Evolutionary conservation across 1,140 invertebrate species (phyloP), one percentile per base, ranked within the genome.

Genomic region (Lasioglossum baleicum): DNA sequence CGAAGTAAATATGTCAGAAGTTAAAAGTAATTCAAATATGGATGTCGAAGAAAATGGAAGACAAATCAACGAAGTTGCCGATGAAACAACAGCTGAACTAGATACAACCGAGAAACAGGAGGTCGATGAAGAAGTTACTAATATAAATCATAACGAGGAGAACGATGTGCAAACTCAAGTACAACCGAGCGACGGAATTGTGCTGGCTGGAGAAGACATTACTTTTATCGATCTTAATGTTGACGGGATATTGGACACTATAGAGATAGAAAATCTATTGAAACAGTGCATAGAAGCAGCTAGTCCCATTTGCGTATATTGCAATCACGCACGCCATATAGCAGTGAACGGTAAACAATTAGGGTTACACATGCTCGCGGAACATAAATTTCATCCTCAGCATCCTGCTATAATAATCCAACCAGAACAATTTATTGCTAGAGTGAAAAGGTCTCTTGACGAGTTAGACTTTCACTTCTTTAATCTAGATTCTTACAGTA

Each of bases 341-440:
- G 96, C 96, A 3, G 96, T 97, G 0, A 96, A 97, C 90, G 96
- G 95, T 63, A 95, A 96, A 89, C 96, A 97, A 85, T 89, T 98
- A 58, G 95, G 95, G 2, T 89, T 97, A 17, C 97, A 98, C 89
- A 94, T 97, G 88, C 94, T 97, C 4, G 93, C 95, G 6, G 94
- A 97, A 87, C 97, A 97, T 91, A 93, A 96, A 8, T 97, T 97
- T 89, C 94, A 96, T 86, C 95, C 96, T 10, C 92, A 93, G 72
- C 92, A 93, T 84, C 91, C 92, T 1, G 92, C 92, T 7, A 91
- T 93, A 63, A 90, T 93, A 60, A 92, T 93, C 6, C 86, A 93
- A 31, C 53, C 82, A 26, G 95, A 95, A 87, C 96, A 95, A 66
- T 96, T 96, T 83, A 94, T 95, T 7, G 89, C 91, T 7, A 95